Base-by-base conservation (phyloP, 2,888 invertebrate genomes). In the Sarcophaga rosellei region DNA sequence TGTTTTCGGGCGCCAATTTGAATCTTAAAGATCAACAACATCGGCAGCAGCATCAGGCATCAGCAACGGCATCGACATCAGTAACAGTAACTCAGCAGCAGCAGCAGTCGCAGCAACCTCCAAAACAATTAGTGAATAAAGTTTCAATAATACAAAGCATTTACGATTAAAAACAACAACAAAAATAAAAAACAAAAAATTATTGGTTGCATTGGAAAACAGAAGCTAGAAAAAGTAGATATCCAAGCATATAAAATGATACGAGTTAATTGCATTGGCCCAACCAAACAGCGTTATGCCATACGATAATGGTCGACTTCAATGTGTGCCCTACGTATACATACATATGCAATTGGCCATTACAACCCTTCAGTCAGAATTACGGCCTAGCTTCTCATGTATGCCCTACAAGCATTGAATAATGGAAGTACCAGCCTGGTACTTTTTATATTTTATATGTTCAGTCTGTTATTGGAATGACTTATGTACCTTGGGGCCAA, bases 1-100 rank as follows among this genome's bases (percentile, higher is more conserved):
- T n/a, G n/a, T n/a, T 57, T 77, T 66, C 66, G 81, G 86, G 86
- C 86, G 86, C 84, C 86, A 86, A 86, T 78, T 77, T 81, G 78
- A 75, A 85, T 82, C 79, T 79, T 53, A 73, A 57, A 82, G 76
- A 82, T 86, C 79, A 79, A 70, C 75, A 63, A 44, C 70, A 72
- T 20, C 72, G 45, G 20, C 62, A 25, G 62, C 69, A 69, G 57
- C 63, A 53, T 45, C 11, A 69, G 35, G 21, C 62, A 44, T n/a
- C 10, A 57, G 21, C 62, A 17, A 15, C 68, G 12, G 21, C 62
- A 17, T 20, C 68, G 12, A 6, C 23, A 15, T 10, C 25, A 65
- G 12, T 44, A 21, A 5, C 44, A 68, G 11, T 35, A 35, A 35
- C 4, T 4, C 75, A 35, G 6, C 6, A 35, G n/a, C 76, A 70